These are phyloP conservation scores for Clarias platycephalus DNA, from an alignment of 2,797 vertebrate species.

Conservation along the genomic window DNA sequence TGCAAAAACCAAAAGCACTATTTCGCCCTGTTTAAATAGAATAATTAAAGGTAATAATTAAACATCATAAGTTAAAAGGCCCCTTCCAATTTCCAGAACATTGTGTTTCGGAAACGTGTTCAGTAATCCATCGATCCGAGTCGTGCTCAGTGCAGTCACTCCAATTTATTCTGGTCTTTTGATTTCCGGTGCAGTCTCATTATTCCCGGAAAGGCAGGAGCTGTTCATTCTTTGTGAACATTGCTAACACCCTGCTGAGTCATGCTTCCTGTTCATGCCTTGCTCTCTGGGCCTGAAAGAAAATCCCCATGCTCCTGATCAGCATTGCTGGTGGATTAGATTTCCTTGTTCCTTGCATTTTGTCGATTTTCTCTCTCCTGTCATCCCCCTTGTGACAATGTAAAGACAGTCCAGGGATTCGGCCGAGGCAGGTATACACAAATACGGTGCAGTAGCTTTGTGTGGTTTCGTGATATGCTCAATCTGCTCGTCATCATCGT, in stretches of 20 bases:
- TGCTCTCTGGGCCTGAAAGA: conserved; percentile 57
- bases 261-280: conserved; percentile 65
- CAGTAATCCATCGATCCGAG: conserved; percentile 38
- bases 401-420: conserved; percentile 68
- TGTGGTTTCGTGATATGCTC: conserved; percentile 57
- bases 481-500: conserved; percentile 76
- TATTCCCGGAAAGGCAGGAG: conserved; percentile 58
- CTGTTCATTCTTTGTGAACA: conserved; percentile 63
- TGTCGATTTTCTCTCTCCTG: conserved; percentile 56
- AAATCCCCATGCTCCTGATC: conserved; percentile 67
- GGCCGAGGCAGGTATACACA: conserved; percentile 74
- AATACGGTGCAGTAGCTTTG: conserved; percentile 72
- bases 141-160: conserved; percentile 43
- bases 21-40: conserved; percentile 68
- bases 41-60: conserved; percentile 61
- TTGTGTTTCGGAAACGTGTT: conserved; percentile 44
- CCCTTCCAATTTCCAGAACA: conserved; percentile 47
- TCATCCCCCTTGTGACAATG: conserved; percentile 63
- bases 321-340: conserved; percentile 43
- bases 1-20: conserved; percentile 58
- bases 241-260: conserved; percentile 71
- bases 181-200: conserved; percentile 65
- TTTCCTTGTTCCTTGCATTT: conserved; percentile 60
- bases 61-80: conserved; percentile 58
- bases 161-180: conserved; percentile 39